phyloP scores from a whole-genome alignment of 2,797 vertebrate species.

The Manis javanica region DNA sequence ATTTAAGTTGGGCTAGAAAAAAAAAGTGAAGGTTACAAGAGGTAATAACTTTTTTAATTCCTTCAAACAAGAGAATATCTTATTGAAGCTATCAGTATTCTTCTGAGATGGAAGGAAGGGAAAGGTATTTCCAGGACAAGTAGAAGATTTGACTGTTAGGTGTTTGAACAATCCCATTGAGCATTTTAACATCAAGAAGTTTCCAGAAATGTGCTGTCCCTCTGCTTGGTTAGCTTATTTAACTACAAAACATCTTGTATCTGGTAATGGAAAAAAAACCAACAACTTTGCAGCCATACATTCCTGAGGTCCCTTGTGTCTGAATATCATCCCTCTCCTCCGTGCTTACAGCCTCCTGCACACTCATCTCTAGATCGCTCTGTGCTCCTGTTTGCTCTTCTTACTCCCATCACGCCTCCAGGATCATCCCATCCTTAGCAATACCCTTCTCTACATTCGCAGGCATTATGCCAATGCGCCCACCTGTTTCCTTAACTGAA shows the following conservation, averaged over 20 bases:
- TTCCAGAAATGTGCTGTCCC: not conserved
- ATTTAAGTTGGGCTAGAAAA: not conserved
- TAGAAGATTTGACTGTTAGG: not conserved
- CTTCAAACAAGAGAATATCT: not conserved
- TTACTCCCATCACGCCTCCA: fast-evolving
- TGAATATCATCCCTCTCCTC: not conserved
- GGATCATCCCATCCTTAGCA: not conserved
- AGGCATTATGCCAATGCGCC: not conserved
- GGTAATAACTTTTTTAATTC: not conserved
- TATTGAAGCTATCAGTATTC: not conserved
- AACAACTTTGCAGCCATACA: too few relatives aligned
- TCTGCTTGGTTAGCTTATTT: not conserved
- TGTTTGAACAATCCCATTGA: not conserved
- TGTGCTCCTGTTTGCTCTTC: not conserved
- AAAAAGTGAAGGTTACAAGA: not conserved
- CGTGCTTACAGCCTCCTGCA: not conserved
- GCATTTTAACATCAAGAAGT: not conserved
- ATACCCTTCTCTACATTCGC: not conserved
- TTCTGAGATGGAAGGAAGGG: not conserved
- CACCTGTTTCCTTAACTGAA: not conserved
- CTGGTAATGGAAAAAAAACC: not conserved
- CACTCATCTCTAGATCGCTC: not conserved
- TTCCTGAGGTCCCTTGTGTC: not conserved
- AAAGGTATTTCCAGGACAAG: not conserved
- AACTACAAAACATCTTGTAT: not conserved